A percentile compares a stretch with the other conserved stretches of the same genome.
phyloP scores from a whole-genome alignment of 53 echinoderm and acorn worm species.

The Actinopyga echinites region DNA sequence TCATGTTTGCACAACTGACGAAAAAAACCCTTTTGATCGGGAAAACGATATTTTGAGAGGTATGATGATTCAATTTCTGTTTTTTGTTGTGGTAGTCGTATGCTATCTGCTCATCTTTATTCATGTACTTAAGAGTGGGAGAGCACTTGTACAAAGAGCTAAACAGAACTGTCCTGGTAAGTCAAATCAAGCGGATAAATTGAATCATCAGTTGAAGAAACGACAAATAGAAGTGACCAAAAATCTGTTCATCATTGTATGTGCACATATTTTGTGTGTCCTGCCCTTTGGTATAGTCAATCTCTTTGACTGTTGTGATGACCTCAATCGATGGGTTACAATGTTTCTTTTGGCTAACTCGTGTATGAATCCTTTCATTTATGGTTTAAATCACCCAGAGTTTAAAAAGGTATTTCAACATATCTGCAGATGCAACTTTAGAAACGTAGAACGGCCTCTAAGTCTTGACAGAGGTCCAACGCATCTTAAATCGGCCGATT shows the following conservation, averaged over 20 bases:
- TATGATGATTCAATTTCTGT: no score
- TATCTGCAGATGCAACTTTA: not conserved
- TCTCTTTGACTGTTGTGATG: not conserved
- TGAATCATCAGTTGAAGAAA: not conserved
- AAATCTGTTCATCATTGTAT: not conserved
- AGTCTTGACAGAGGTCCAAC: no score
- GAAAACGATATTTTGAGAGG: no score
- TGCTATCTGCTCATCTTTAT: no score
- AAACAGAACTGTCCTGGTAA: no score
- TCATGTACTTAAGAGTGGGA: no score
- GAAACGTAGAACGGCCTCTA: not conserved
- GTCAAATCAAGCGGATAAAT: not conserved
- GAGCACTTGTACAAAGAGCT: no score
- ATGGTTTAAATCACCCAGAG: not conserved
- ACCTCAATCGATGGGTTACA: not conserved
- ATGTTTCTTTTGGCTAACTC: not conserved
- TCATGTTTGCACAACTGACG: no score
- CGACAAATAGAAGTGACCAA: not conserved
- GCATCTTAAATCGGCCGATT: no score
- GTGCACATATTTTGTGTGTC: not conserved
- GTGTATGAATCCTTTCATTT: not conserved
- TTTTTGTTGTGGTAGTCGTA: no score
- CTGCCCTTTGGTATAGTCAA: not conserved
- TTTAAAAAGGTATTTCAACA: not conserved
- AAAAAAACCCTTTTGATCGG: no score